These are phyloP conservation scores for Distichodus sexfasciatus DNA, from an alignment of 2,797 vertebrate genomes.

Conservation along the genomic window DNA sequence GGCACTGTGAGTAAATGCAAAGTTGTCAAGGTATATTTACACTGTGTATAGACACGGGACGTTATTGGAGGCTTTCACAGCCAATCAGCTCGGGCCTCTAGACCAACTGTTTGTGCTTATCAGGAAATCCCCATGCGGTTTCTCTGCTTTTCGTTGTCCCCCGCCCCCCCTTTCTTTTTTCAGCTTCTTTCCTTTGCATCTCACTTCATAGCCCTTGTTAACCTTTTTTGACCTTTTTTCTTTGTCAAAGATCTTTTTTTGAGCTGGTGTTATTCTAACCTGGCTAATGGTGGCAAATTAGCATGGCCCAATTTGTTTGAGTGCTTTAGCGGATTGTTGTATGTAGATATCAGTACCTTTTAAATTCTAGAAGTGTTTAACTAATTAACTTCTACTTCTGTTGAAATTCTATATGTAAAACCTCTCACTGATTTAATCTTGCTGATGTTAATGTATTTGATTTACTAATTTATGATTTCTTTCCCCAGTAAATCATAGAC, in stretches of 20 bases:
- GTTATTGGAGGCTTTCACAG: conserved; percentile 21
- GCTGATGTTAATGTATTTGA: too few relatives aligned
- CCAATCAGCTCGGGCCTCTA: conserved; percentile 30
- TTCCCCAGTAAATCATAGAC: too few relatives aligned
- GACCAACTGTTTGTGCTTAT: conserved; percentile 36
- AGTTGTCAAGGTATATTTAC: conserved; percentile 18
- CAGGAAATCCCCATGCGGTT: conserved; percentile 60
- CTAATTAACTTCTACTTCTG: too few relatives aligned
- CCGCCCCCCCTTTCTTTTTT: conserved; percentile 23
- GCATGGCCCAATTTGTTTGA: too few relatives aligned
- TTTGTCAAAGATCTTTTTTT: conserved; percentile 4
- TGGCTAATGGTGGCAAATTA: neutral
- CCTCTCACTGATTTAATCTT: too few relatives aligned
- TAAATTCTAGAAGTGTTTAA: too few relatives aligned
- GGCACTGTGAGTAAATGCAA: conserved; percentile 15
- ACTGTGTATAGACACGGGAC: conserved; percentile 25
- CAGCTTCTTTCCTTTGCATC: conserved; percentile 9
- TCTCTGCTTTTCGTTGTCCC: conserved; percentile 24
- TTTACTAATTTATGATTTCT: too few relatives aligned
- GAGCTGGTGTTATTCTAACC: too few relatives aligned
- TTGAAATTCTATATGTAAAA: too few relatives aligned
- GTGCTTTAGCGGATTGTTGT: too few relatives aligned
- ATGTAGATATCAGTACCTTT: too few relatives aligned
- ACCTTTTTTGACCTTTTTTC: neutral
- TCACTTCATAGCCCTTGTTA: conserved; percentile 11